Base-by-base conservation (phyloP, 2,888 invertebrate species). In the Drosophila bunnanda region DNA sequence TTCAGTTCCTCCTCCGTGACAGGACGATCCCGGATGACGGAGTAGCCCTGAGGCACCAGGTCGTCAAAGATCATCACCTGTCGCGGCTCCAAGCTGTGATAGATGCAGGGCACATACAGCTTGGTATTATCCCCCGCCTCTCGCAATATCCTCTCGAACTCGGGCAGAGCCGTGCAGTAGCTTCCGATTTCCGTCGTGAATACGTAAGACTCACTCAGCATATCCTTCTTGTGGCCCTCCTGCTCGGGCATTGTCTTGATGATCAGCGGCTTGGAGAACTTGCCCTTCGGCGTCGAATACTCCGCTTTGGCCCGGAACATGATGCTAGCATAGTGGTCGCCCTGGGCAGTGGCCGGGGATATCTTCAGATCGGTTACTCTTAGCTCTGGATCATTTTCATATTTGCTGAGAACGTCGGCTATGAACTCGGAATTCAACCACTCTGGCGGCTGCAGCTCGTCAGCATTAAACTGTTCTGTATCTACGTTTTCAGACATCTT, bases 1-100 rank as follows among this genome's bases (percentile, higher is more conserved):
- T 64, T 36, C 9, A 52, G 6, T 52, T 93, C 93, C 2, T 82
- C 80, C 10, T 91, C 39, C 50, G 92, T 92, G 36, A 91, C 34
- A 76, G 82, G 46, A 8, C 88, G 79, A 54, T 79, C 74, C 7
- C 82, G 77, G n/a, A 78, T 70, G 2, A 71, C 64, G 15, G 60
- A 17, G 43, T 74, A 91, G 0, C 78, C 78, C 22, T 66, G 71
- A 0, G 55, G 65, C 4, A 78, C 38, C 13, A 91, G 65, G 77
- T 91, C 90, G 22, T 91, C 90, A 38, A 91, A 82, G 17, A 91
- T 71, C 15, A 91, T 82, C 0, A 80, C 77, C 54, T 67, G 76
- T 25, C 54, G 73, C 12, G 67, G 78, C 17, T 50, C 39, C 5
- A 73, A 36, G 79, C 89, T 55, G 68, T 82, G 57, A 70, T 71